Evolutionary conservation across 2,113 vertebrate species (phyloP).

Genomic region (Python bivittatus): DNA sequence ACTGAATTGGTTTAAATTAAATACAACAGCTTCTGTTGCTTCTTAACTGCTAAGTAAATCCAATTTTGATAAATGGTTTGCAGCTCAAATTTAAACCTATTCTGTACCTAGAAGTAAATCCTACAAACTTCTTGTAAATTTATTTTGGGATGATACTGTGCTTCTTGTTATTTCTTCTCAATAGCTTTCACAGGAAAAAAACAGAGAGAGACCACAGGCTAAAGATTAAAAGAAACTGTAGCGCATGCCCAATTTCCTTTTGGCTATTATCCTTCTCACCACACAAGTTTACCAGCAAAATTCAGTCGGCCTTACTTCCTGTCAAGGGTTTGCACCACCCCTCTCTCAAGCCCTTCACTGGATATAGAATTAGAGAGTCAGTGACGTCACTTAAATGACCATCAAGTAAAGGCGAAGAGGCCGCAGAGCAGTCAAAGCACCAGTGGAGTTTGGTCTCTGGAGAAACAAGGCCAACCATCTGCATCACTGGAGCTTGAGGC

Average conservation of each 20-base stretch:
- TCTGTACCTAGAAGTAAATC: not conserved
- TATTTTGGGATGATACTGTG: not conserved
- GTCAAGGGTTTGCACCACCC: not conserved
- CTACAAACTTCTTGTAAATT: not conserved
- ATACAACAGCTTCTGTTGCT: not conserved
- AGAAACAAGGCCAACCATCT: not conserved
- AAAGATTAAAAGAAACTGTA: not conserved
- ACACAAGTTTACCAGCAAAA: not conserved
- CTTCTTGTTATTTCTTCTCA: not conserved
- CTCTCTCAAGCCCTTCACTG: constrained; percentile 23
- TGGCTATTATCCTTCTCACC: not conserved
- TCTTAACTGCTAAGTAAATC: not conserved
- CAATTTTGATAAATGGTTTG: not conserved
- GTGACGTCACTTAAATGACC: constrained; percentile 48
- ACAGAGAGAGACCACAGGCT: not conserved
- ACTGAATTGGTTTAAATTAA: not conserved
- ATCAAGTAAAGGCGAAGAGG: constrained; percentile 13
- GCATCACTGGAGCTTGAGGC: not conserved
- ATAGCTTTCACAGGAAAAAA: not conserved
- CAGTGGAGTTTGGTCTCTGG: not conserved
- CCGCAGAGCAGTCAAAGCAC: not conserved
- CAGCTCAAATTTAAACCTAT: not conserved
- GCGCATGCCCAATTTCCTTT: not conserved
- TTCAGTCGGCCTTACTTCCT: not conserved
- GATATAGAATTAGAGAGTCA: not conserved